phyloP scores from a whole-genome alignment of 2,888 invertebrate species.

The Phania funesta region DNA sequence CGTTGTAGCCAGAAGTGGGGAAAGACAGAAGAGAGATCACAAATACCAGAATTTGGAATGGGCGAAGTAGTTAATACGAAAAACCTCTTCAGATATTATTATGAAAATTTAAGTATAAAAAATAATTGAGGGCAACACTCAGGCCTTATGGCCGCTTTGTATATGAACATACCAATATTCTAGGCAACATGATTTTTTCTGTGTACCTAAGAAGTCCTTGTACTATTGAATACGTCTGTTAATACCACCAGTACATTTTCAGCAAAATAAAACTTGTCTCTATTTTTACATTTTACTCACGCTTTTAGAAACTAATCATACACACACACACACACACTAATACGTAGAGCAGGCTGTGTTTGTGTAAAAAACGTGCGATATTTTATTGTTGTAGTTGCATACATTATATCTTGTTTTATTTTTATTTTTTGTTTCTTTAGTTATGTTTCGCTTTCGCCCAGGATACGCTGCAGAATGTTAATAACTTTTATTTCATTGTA shows the following conservation, averaged over 20 bases:
- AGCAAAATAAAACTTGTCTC: slow-evolving; percentile 42
- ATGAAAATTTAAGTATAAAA: too few species aligned
- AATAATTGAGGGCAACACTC: too few species aligned
- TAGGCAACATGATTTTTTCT: slow-evolving; percentile 28
- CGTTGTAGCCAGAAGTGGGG: too few species aligned
- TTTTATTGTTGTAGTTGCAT: slow-evolving; percentile 26
- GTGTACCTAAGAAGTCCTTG: slow-evolving; percentile 23
- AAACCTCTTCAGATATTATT: too few species aligned
- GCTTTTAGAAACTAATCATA: slow-evolving; percentile 6
- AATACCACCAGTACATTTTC: slow-evolving; percentile 49
- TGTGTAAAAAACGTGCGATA: slow-evolving; percentile 3
- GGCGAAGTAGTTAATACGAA: too few species aligned
- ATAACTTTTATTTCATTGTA: slow-evolving; percentile 62
- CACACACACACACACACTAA: not conserved
- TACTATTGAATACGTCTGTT: slow-evolving; percentile 8
- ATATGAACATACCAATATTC: not conserved
- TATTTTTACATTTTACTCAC: slow-evolving; percentile 49
- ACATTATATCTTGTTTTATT: slow-evolving; percentile 9
- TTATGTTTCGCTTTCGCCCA: slow-evolving; percentile 38
- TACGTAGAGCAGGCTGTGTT: not conserved
- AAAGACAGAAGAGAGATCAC: too few species aligned
- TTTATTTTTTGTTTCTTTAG: slow-evolving; percentile 18
- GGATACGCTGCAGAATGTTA: slow-evolving; percentile 68
- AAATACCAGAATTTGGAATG: too few species aligned
- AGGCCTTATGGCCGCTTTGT: too few species aligned